Conservation (phyloP, 2,113 vertebrate species). For the Cottus gobio region DNA sequence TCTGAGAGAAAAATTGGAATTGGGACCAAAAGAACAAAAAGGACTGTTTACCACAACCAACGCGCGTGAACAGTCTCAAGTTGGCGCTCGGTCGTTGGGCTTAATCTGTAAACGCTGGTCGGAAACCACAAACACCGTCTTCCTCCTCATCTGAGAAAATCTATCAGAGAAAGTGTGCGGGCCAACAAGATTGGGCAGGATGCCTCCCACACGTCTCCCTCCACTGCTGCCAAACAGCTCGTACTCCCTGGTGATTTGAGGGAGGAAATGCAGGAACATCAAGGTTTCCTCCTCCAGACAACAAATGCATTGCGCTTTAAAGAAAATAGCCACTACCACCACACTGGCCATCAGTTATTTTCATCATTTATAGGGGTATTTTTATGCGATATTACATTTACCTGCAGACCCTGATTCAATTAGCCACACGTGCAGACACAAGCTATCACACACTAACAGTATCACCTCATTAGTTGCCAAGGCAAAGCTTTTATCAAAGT, state of each 20-base stretch:
- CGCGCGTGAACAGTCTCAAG: neutral
- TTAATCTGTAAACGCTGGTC: constrained; percentile 15
- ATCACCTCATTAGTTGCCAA: neutral
- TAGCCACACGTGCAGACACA: neutral
- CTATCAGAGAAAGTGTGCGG: constrained; percentile 13
- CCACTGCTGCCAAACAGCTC: constrained; percentile 32
- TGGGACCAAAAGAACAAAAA: constrained; percentile 6
- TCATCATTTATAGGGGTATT: neutral
- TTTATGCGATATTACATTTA: neutral
- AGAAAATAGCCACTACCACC: neutral
- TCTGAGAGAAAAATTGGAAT: neutral
- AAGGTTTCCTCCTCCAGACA: neutral
- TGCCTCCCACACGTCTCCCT: constrained; percentile 34
- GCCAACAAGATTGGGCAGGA: constrained; percentile 17
- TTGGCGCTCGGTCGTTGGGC: neutral
- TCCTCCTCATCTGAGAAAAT: constrained; percentile 14
- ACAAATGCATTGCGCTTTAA: neutral
- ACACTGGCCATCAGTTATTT: neutral
- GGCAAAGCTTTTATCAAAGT: neutral
- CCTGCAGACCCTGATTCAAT: neutral
- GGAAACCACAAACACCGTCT: constrained; percentile 12
- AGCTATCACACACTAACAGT: neutral
- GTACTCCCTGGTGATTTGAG: constrained; percentile 10
- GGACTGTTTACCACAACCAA: neutral
- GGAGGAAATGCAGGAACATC: constrained; percentile 31